Conservation (phyloP, 2,888 invertebrate species). For the Chymomyza procnemis region DNA sequence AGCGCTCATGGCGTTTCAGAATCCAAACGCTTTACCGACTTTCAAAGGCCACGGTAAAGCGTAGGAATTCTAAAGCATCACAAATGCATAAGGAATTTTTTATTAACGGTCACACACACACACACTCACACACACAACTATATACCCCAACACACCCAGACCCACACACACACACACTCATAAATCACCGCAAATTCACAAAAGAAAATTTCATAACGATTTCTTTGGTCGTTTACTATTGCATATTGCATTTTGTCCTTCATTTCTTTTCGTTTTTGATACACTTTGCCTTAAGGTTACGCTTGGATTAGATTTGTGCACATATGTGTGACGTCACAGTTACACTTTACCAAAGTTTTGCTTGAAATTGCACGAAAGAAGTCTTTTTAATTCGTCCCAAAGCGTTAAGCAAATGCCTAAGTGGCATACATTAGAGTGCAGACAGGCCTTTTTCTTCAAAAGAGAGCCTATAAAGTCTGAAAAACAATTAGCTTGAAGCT, state of each 20-base stretch:
- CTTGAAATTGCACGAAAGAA: too few relatives aligned
- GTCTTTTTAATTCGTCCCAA: too few relatives aligned
- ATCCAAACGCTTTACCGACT: slow-evolving; percentile 96
- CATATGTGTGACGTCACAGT: too few relatives aligned
- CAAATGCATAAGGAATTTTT: slow-evolving; percentile 56
- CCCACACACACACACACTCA: not conserved
- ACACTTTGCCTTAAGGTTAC: not conserved
- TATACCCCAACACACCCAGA: not conserved
- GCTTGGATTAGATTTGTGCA: too few relatives aligned
- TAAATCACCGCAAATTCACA: not conserved
- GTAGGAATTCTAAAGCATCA: slow-evolving; percentile 96
- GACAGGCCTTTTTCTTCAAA: too few relatives aligned
- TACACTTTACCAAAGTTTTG: too few relatives aligned
- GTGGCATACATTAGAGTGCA: too few relatives aligned
- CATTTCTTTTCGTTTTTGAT: not conserved
- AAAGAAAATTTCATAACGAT: not conserved
- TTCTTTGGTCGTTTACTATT: not conserved
- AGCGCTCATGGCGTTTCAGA: slow-evolving; percentile 87
- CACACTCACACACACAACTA: not conserved
- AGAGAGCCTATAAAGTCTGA: too few relatives aligned
- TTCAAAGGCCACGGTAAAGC: slow-evolving; percentile 88
- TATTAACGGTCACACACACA: not conserved
- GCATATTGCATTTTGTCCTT: not conserved
- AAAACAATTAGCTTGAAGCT: too few relatives aligned
- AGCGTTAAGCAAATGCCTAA: too few relatives aligned